These are phyloP conservation scores for Apostichopus japonicus DNA, from an alignment of 35 echinoderm and acorn worm species.

Conservation along the genomic window DNA sequence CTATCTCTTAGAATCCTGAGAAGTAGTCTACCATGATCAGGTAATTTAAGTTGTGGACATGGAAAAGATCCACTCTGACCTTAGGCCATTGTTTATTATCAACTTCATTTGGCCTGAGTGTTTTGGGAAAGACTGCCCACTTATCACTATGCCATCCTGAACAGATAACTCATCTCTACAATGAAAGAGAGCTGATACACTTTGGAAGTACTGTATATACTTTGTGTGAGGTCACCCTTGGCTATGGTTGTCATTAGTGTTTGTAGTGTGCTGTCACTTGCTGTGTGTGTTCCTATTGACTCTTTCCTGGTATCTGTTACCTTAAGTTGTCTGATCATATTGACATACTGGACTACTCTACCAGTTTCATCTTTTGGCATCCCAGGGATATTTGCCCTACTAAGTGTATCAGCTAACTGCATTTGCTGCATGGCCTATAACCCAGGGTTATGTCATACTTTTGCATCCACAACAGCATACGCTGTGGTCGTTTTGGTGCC, in stretches of 20 bases:
- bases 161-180: conserved; percentile 62
- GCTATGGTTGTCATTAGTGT: conserved; percentile 52
- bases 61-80: conserved; percentile 63
- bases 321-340: conserved; percentile 50
- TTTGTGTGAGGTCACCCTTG: conserved; percentile 67
- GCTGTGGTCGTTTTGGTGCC: conserved; percentile 61
- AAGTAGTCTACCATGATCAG: conserved; percentile 76
- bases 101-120: conserved; percentile 35
- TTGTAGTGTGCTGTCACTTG: conserved; percentile 45
- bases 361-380: conserved; percentile 8
- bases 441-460: conserved; percentile 51
- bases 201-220: not conserved
- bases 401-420: conserved; percentile 75
- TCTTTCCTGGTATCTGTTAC: conserved; percentile 39
- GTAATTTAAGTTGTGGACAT: conserved; percentile 51
- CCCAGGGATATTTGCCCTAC: conserved; percentile 63
- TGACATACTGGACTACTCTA: conserved; percentile 58
- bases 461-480: conserved; percentile 71
- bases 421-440: conserved; percentile 71
- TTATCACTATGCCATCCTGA: conserved; percentile 67
- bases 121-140: conserved; percentile 48
- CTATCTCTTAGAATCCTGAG: conserved; percentile 75
- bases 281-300: conserved; percentile 48
- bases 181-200: conserved; percentile 47
- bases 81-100: conserved; percentile 55